Base-by-base conservation (phyloP, 1,140 invertebrate species). In the Odontomachus brunneus region DNA sequence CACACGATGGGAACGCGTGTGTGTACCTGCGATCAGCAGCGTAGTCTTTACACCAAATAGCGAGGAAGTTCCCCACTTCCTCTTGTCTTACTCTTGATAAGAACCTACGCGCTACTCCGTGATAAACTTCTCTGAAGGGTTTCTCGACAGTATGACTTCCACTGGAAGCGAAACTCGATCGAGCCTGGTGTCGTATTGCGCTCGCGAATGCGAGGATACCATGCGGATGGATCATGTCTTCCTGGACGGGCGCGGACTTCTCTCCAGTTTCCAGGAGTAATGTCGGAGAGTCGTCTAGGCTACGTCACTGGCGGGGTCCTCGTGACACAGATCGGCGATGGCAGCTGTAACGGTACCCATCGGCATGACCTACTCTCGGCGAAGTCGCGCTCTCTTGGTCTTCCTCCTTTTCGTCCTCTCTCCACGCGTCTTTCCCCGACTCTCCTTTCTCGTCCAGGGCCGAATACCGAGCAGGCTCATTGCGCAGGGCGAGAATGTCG, bases 301-400 rank as follows among this genome's bases (percentile, higher is more conserved):
- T 89, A 88, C 88, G 88, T 85, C 84, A 88, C 73, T 82, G 88
- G 75, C 26, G 57, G 71, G 88, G 89, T 84, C 90, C 90, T 82
- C 89, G 89, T 92, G 91, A 92, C 91, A 92, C 90, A 92, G 89
- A 92, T 92, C 89, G 89, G 87, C 91, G 87, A 84, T 84, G 88
- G 87, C 49, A 88, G 84, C 85, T 83, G 82, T 92, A 92, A 92
- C 91, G 91, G 91, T 92, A 92, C 74, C 48, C 49, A 17, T 57
- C 76, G 57, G 76, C 74, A 72, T 92, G 91, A 91, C 91, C 91
- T 89, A 92, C 91, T 92, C 90, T 88, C 38, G 29, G 49, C 29
- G 33, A 22, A 44, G 53, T 78, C 29, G 48, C 55, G 63, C 72
- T 86, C 75, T 81, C 76, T 86, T 69, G 19, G 57, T 73, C 53